A percentile compares a stretch with the other conserved stretches of the same genome.
Conservation (phyloP, 2,113 vertebrate species). For the Vidua macroura region DNA sequence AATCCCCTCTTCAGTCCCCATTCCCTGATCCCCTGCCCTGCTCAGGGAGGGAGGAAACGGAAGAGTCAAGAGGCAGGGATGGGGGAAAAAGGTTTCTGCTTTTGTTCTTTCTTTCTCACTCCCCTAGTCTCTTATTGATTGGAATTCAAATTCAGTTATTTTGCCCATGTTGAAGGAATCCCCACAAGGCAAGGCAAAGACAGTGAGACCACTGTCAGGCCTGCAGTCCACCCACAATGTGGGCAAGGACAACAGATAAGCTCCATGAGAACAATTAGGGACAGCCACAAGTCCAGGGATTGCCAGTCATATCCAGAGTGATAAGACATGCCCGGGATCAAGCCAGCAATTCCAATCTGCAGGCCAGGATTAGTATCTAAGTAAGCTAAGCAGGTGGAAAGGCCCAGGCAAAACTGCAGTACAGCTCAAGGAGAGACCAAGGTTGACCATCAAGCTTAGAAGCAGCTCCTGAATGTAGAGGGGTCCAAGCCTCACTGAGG, state of each 20-base stretch:
- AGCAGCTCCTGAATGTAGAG: background rate
- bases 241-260: background rate
- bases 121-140: background rate
- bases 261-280: background rate
- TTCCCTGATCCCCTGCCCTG: fast-evolving
- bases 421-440: background rate
- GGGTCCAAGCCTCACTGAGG: too few relatives aligned
- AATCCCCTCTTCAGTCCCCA: background rate
- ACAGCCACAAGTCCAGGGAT: background rate
- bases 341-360: background rate
- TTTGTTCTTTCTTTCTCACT: background rate
- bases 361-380: background rate
- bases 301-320: background rate
- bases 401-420: background rate
- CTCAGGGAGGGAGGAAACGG: background rate
- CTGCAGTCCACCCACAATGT: background rate
- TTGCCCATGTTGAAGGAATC: background rate
- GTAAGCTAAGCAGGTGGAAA: background rate
- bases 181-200: background rate
- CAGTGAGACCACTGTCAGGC: background rate
- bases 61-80: background rate
- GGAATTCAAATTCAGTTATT: background rate
- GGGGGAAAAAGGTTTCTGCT: background rate
- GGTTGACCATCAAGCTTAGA: background rate
- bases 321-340: background rate